phyloP scores from a whole-genome alignment of 2,888 invertebrate species.

The Cataglyphis rosenhaueri region DNA sequence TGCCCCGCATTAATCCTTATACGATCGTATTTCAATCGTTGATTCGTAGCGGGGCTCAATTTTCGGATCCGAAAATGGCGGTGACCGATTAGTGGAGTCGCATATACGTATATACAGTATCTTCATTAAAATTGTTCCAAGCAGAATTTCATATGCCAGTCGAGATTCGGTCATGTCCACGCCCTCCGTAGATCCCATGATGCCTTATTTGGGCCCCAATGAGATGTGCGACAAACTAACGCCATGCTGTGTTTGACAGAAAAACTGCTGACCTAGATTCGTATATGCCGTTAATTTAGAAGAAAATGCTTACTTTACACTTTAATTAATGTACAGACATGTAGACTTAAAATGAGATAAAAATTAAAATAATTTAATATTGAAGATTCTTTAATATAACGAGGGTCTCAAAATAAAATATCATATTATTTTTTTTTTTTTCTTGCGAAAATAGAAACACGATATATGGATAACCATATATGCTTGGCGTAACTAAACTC shows the following conservation, averaged over 20 bases:
- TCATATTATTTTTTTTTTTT: background rate
- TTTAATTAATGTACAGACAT: background rate
- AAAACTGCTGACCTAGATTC: background rate
- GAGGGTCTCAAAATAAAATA: background rate
- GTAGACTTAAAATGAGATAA: background rate
- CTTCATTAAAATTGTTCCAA: conserved; percentile 48
- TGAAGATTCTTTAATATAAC: background rate
- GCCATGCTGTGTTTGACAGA: conserved; percentile 3
- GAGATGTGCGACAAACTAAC: conserved; percentile 6
- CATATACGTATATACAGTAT: background rate
- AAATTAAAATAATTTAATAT: background rate
- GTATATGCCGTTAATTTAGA: background rate
- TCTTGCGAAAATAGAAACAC: background rate
- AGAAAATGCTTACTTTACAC: background rate
- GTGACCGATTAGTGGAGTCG: conserved; percentile 27
- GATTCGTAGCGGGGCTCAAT: conserved; percentile 19
- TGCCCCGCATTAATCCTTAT: background rate
- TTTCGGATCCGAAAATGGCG: conserved; percentile 30
- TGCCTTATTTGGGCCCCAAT: conserved; percentile 38
- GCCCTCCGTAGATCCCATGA: conserved; percentile 34
- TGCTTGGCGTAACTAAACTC: conserved; percentile 5
- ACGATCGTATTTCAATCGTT: conserved; percentile 1
- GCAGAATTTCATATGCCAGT: background rate
- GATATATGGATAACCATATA: background rate
- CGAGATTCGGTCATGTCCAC: conserved; percentile 30